Percentiles rank a stretch among this genome's conserved stretches.
Conservation (phyloP, 2,113 vertebrate genomes). For the Lamprologus tigripictilis region DNA sequence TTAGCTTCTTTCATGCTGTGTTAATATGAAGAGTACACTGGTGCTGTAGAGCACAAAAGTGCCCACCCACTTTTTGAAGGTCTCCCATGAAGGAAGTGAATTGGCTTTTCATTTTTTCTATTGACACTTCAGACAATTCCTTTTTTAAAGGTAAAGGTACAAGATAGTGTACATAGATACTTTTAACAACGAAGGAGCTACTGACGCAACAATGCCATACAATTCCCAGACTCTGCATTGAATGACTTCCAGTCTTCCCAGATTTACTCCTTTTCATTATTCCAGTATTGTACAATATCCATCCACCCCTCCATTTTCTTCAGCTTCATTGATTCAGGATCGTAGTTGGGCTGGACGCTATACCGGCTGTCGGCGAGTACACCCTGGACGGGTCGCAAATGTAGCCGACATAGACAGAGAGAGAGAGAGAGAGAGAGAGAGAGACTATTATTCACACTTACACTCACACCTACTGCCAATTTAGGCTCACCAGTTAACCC, state of each 20-base stretch:
- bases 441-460: neutral
- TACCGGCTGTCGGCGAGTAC: accelerated
- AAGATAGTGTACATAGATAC: neutral
- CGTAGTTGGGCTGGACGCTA: neutral
- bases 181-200: neutral
- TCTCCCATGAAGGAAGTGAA: neutral
- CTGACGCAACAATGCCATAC: neutral
- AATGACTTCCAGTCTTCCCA: neutral
- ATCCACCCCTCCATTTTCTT: neutral
- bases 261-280: neutral
- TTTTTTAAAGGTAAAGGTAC: neutral
- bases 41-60: neutral
- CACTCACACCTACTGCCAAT: neutral
- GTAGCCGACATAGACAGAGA: neutral
- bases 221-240: neutral
- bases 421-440: neutral
- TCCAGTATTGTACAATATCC: neutral
- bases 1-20: neutral
- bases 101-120: neutral
- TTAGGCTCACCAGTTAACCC: neutral
- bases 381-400: neutral
- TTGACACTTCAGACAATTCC: neutral
- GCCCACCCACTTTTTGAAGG: neutral
- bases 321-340: neutral
- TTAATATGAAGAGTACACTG: neutral